These are phyloP conservation scores for Melanchra persicariae DNA, from an alignment of 2,888 invertebrate species.

Conservation along the genomic window DNA sequence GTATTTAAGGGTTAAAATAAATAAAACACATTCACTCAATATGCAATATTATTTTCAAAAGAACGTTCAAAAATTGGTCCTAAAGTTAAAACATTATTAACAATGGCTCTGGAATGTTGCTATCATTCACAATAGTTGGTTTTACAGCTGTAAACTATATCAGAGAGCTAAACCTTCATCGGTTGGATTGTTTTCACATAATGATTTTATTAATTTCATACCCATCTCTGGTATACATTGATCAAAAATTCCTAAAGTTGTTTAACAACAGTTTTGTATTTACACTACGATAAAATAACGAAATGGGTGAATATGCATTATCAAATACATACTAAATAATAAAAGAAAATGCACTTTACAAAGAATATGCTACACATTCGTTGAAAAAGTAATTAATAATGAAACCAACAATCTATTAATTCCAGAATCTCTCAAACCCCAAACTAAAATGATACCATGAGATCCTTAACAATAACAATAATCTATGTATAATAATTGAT, in stretches of 20 bases:
- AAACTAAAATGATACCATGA: conserved; percentile 87
- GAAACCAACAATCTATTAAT: conserved; percentile 83
- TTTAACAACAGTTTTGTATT: conserved; percentile 76
- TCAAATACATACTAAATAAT: conserved; percentile 59
- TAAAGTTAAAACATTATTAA: conserved; percentile 90
- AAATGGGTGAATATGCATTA: conserved; percentile 60
- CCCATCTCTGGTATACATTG: conserved; percentile 64
- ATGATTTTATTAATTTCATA: conserved; percentile 63
- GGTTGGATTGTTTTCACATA: conserved; percentile 58
- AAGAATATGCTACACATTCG: conserved; percentile 67
- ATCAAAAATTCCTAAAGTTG: conserved; percentile 74
- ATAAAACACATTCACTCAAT: conserved; percentile 83
- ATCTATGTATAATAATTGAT: conserved; percentile 89
- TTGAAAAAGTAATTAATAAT: conserved; percentile 75
- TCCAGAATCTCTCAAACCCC: conserved; percentile 87
- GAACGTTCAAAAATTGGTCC: conserved; percentile 91
- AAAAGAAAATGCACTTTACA: conserved; percentile 61
- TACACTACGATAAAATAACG: conserved; percentile 66
- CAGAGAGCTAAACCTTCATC: conserved; percentile 82
- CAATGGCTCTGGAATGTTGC: conserved; percentile 90
- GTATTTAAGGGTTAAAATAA: conserved; percentile 57
- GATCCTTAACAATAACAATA: conserved; percentile 91
- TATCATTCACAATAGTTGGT: conserved; percentile 84
- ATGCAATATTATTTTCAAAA: conserved; percentile 91
- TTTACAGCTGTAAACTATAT: conserved; percentile 75